These are phyloP conservation scores for Hemichromis elongatus DNA, from an alignment of 2,113 vertebrate genomes.

Conservation along the genomic window DNA sequence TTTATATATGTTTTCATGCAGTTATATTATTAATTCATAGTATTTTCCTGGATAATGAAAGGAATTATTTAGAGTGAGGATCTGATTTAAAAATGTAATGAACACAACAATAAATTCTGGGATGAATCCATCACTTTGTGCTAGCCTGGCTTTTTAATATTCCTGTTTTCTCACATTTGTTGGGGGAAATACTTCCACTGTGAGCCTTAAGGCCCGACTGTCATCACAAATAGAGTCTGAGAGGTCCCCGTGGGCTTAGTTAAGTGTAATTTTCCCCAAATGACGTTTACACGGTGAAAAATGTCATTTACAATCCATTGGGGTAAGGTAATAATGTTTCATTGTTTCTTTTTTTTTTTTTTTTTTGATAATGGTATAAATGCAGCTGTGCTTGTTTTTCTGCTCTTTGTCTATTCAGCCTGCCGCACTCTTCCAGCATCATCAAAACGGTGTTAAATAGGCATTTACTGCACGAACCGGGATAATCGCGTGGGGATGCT, in stretches of 20 bases:
- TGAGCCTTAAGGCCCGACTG: conserved; percentile 7
- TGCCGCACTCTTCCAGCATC: background rate
- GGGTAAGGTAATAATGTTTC: background rate
- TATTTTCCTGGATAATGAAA: background rate
- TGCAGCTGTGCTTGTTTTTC: background rate
- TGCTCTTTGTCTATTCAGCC: background rate
- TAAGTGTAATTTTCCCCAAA: conserved; percentile 23
- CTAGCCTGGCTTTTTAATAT: conserved; percentile 22
- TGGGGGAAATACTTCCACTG: background rate
- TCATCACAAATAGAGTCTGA: conserved; percentile 35
- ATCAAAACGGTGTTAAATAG: background rate
- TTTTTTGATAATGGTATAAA: background rate
- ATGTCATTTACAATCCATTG: background rate
- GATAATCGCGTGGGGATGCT: background rate
- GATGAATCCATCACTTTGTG: background rate
- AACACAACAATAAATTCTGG: background rate
- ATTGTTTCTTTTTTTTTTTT: background rate
- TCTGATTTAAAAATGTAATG: background rate
- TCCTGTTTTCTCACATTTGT: conserved; percentile 19
- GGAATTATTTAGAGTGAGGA: background rate
- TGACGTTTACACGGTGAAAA: background rate
- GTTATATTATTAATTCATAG: background rate
- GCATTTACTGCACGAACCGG: background rate
- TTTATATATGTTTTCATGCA: background rate
- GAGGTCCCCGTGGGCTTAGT: conserved; percentile 10